Conservation (phyloP, 1,140 invertebrate species). For the Neomicropteryx cornuta region DNA sequence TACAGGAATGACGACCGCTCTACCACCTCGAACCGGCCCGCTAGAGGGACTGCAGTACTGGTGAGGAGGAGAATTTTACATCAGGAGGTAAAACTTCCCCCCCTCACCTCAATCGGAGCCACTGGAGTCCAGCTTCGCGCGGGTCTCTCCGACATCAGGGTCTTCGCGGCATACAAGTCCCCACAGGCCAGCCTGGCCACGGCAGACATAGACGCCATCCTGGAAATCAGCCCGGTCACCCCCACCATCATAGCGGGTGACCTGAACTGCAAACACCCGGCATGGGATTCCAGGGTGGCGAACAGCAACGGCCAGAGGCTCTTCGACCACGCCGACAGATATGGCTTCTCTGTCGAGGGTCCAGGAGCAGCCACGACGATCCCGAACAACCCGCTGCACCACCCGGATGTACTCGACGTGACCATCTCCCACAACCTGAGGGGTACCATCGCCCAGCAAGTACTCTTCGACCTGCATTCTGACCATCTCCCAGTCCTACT, state of each 20-base stretch:
- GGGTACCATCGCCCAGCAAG: background rate
- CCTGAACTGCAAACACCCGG: slow-evolving; percentile 1
- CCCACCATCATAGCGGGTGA: slow-evolving; percentile 1
- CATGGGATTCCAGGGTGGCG: background rate
- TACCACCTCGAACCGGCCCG: no score
- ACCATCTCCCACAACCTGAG: slow-evolving; percentile 1
- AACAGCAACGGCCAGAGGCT: slow-evolving; percentile 1
- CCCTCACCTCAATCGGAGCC: no score
- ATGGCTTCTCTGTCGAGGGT: background rate
- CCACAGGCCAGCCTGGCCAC: no score
- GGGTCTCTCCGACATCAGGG: no score
- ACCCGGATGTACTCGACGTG: slow-evolving; percentile 2
- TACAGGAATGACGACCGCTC: no score
- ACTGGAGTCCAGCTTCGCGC: no score
- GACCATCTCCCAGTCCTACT: background rate
- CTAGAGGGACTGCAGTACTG: no score
- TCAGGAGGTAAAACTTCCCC: no score
- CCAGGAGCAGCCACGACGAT: background rate
- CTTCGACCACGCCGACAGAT: background rate
- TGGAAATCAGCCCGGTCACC: no score
- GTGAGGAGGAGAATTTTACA: no score
- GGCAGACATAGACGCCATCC: no score
- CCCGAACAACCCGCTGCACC: background rate
- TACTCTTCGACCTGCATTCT: background rate
- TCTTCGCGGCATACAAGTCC: no score